phyloP scores from a whole-genome alignment of 2,888 invertebrate species.

The Neoitamus cyanurus region DNA sequence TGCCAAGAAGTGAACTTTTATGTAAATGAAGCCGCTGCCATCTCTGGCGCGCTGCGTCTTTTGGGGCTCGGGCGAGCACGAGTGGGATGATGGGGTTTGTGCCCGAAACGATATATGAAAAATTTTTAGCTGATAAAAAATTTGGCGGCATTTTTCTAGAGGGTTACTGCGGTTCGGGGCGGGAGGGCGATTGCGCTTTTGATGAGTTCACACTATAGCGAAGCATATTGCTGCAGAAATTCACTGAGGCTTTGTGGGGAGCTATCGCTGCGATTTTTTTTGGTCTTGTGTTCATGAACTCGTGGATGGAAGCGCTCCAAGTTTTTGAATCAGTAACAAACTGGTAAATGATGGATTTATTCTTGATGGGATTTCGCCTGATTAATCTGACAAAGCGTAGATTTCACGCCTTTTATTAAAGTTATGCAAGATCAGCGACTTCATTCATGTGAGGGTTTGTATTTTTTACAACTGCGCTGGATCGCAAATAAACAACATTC shows the following conservation, averaged over 20 bases:
- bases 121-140: not conserved
- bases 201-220: not conserved
- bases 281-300: not conserved
- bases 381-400: not conserved
- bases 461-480: not conserved
- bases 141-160: not conserved
- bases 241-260: not conserved
- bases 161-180: not conserved
- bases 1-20: not conserved
- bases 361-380: not conserved
- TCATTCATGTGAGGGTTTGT: not conserved
- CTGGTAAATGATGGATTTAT: not conserved
- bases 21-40: not conserved
- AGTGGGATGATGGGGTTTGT: not conserved
- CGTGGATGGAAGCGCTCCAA: not conserved
- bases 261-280: not conserved
- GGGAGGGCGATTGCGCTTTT: not conserved
- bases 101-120: not conserved
- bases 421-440: not conserved
- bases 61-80: not conserved
- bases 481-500: no score
- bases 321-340: not conserved
- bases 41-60: not conserved
- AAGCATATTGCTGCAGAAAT: not conserved
- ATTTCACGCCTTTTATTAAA: not conserved